Evolutionary conservation across 2,113 vertebrate species (phyloP), one percentile per base, ranked within the genome.

Genomic region (Amphilophus citrinellus): DNA sequence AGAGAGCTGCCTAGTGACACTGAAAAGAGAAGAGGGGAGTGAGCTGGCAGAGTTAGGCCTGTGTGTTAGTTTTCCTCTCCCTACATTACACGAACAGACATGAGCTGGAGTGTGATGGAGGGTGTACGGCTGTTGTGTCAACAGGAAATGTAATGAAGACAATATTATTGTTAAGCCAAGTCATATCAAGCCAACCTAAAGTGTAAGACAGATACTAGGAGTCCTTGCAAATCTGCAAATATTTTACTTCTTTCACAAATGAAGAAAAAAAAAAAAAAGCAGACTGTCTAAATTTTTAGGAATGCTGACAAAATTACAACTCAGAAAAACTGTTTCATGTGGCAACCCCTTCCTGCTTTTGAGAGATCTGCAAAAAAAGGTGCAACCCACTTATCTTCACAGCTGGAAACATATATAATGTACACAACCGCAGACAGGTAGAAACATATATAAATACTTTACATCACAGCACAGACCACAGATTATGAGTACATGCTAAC

Each of bases 41-140:
- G 87, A 88, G 89, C 89, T 91, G 93, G 93, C 92, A 93, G 85
- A 89, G 87, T 77, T 79, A 39, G 78, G 80, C 89, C 85, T 22
- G 85, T 88, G 90, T 95, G 94, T 93, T 93, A 92, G 94, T 94
- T 95, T 95, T 95, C 85, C 89, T 93, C 92, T 93, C 92, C 83
- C 78, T 81, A 91, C 90, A 90, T 92, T 93, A 92, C 91, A 91
- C 91, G 76, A 68, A 82, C 24, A 84, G 87, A 91, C 88, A 91
- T 91, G 90, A 90, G 91, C 79, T 92, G 90, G 79, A 92, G 89
- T 92, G 91, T 91, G 93, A 93, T 88, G 87, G 86, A 85, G 76
- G 85, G 65, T 76, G 78, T 59, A 75, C 61, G 87, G 83, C 81
- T 85, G 83, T 77, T 89, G 91, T 86, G 91, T 91, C 84, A 95